Percentiles rank a stretch among this genome's conserved stretches.
Conservation (phyloP, 1,140 invertebrate genomes). For the Panagrolaimus sp. region DNA sequence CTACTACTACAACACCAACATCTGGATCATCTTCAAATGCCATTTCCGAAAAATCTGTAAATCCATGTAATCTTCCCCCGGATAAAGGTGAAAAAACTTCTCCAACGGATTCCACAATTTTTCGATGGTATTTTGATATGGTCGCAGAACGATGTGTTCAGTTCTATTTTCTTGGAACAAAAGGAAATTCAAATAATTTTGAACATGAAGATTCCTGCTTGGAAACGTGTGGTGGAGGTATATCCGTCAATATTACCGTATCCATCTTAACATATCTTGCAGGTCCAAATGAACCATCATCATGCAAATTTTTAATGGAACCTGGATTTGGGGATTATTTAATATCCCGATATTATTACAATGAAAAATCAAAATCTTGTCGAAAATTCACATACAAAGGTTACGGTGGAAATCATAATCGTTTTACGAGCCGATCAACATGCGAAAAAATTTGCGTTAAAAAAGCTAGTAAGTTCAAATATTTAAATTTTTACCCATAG, state of each 20-base stretch:
- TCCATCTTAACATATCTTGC: too few species aligned
- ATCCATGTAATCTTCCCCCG: neutral
- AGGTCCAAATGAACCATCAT: neutral
- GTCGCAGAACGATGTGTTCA: neutral
- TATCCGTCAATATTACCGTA: too few species aligned
- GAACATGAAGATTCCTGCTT: neutral
- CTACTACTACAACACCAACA: too few species aligned
- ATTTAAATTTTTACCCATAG: neutral
- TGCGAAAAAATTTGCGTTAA: conserved; percentile 14
- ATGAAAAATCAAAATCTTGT: neutral
- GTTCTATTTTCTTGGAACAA: neutral
- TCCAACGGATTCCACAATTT: neutral
- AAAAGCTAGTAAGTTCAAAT: neutral
- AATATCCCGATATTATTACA: conserved; percentile 3
- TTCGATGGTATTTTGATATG: conserved; percentile 9
- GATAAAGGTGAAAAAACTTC: neutral
- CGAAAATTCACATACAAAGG: neutral
- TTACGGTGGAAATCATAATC: neutral
- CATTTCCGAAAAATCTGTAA: neutral
- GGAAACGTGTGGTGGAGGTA: neutral
- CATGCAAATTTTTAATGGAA: neutral
- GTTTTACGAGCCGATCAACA: neutral
- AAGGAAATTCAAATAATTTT: conserved; percentile 8
- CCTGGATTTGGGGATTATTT: neutral
- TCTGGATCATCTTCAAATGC: too few species aligned